These are phyloP conservation scores for Eidolon helvum DNA, from an alignment of 2,113 vertebrate genomes.

Conservation along the genomic window DNA sequence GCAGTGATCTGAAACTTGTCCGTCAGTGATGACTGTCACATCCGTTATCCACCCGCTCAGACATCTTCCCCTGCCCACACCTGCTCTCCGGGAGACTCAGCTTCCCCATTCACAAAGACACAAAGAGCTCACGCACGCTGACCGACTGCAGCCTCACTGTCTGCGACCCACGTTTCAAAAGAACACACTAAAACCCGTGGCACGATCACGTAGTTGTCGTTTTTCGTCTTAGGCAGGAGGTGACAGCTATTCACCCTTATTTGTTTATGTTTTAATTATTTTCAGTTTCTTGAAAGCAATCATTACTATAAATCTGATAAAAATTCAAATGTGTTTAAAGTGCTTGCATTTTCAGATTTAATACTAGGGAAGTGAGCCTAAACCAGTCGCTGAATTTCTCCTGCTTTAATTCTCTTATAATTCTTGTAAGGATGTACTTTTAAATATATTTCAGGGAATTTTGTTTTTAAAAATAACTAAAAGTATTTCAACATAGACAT, in stretches of 20 bases:
- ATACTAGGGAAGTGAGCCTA: background rate
- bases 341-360: background rate
- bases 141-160: background rate
- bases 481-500: background rate
- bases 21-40: constrained; percentile 60
- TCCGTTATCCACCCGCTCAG: background rate
- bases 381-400: background rate
- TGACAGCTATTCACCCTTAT: background rate
- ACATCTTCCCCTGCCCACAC: fast-evolving
- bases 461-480: background rate
- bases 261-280: background rate
- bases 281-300: background rate
- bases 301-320: background rate
- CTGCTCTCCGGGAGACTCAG: too few relatives aligned
- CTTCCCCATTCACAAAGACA: background rate
- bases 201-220: background rate
- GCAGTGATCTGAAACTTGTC: constrained; percentile 68
- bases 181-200: background rate
- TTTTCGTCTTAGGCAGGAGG: background rate
- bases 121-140: background rate
- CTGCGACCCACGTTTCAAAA: background rate
- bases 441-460: background rate
- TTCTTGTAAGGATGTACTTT: background rate
- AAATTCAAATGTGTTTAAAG: background rate
- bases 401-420: background rate